phyloP scores from a whole-genome alignment of 2,888 invertebrate genomes.

The Drosophila recens region DNA sequence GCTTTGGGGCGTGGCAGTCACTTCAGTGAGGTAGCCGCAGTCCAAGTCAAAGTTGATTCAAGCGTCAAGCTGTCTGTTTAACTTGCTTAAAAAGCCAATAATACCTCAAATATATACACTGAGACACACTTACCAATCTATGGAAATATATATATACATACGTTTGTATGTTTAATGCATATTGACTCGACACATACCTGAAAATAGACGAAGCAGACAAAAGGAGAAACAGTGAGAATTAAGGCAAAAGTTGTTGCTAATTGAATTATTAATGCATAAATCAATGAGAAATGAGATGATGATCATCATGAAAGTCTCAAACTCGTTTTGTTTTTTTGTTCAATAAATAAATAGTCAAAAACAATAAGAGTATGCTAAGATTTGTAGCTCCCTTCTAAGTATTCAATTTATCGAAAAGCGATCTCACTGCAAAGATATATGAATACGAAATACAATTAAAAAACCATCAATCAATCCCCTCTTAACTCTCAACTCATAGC shows the following conservation, averaged over 20 bases:
- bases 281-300: conserved; percentile 54
- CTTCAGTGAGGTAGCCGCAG: conserved; percentile 9
- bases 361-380: background rate
- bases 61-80: conserved; percentile 77
- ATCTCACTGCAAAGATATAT: conserved; percentile 1
- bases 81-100: conserved; percentile 24
- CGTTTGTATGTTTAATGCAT: conserved; percentile 41
- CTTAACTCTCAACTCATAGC: conserved; percentile 14
- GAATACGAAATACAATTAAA: conserved; percentile 46
- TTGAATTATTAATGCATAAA: conserved; percentile 75
- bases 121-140: conserved; percentile 31
- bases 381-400: conserved; percentile 7
- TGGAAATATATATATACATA: background rate
- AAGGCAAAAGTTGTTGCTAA: conserved; percentile 49
- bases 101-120: conserved; percentile 6
- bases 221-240: conserved; percentile 16
- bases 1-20: conserved; percentile 23
- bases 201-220: conserved; percentile 37
- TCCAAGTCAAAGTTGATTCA: conserved; percentile 17
- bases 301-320: conserved; percentile 20
- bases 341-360: background rate
- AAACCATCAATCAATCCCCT: conserved; percentile 47
- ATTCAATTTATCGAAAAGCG: conserved; percentile 25
- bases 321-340: conserved; percentile 26
- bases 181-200: conserved; percentile 65